A percentile compares a stretch with the other conserved stretches of the same genome.
phyloP scores from a whole-genome alignment of 1,140 invertebrate genomes.

The Temnothorax longispinosus region DNA sequence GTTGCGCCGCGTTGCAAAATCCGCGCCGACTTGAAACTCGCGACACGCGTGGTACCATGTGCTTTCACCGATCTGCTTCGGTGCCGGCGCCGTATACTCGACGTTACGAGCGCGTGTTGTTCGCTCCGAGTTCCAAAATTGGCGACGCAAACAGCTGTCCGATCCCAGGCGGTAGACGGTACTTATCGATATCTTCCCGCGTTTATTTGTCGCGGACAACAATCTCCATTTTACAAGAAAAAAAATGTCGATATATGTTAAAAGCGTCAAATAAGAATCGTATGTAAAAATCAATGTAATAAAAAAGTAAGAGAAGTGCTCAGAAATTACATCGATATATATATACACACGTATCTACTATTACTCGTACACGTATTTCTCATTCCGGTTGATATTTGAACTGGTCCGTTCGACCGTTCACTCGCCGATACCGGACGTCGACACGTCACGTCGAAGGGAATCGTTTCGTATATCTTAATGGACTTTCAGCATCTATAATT shows the following conservation, averaged over 20 bases:
- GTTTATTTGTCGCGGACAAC: neutral
- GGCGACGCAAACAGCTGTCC: neutral
- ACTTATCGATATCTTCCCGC: neutral
- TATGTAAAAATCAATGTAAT: neutral
- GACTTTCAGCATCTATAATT: neutral
- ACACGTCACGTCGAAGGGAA: neutral
- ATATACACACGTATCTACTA: neutral
- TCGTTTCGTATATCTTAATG: neutral
- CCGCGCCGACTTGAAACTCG: constrained; percentile 36
- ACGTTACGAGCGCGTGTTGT: neutral
- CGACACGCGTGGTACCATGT: constrained; percentile 40
- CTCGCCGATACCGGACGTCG: constrained; percentile 3
- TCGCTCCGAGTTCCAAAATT: constrained; percentile 38
- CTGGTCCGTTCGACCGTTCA: neutral
- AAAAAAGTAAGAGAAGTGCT: neutral
- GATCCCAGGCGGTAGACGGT: neutral
- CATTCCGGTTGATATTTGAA: neutral
- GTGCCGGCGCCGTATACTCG: constrained; percentile 14
- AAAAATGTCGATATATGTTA: too few species aligned
- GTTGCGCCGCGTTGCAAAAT: constrained; percentile 63
- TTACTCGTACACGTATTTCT: too few species aligned
- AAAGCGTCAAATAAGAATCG: neutral
- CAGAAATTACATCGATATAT: neutral
- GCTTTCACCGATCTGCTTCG: constrained; percentile 55
- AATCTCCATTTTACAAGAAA: neutral